These are phyloP conservation scores for Petromus typicus DNA, from an alignment of 2,113 vertebrate species.

Conservation along the genomic window DNA sequence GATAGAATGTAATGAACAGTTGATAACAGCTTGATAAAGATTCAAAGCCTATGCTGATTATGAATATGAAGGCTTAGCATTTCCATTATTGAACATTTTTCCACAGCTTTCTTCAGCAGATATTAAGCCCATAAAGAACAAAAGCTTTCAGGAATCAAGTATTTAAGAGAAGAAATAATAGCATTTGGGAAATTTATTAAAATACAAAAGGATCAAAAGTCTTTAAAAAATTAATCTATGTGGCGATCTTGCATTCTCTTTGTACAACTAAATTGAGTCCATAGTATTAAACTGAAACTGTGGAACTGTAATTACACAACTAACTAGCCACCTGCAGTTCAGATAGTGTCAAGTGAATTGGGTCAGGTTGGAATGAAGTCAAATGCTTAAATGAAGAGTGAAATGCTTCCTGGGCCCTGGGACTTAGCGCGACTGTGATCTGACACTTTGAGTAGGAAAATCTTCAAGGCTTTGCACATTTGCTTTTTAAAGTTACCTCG, in stretches of 20 bases:
- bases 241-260: conserved; percentile 80
- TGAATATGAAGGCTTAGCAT: conserved; percentile 68
- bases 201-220: conserved; percentile 82
- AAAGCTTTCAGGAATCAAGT: conserved; percentile 72
- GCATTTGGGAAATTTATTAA: conserved; percentile 82
- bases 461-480: conserved; percentile 47
- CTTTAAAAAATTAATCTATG: conserved; percentile 76
- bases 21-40: conserved; percentile 72
- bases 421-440: conserved; percentile 13
- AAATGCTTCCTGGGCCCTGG: not conserved
- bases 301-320: conserved; percentile 79
- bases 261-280: conserved; percentile 82
- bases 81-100: conserved; percentile 72
- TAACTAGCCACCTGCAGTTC: conserved; percentile 78
- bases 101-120: conserved; percentile 67
- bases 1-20: conserved; percentile 70
- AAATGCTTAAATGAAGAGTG: conserved; percentile 57
- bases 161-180: conserved; percentile 79
- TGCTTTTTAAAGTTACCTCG: not conserved
- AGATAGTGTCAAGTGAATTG: conserved; percentile 75
- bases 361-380: conserved; percentile 71
- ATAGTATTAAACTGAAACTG: conserved; percentile 71
- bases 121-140: conserved; percentile 77
- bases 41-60: conserved; percentile 72
- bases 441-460: conserved; percentile 47